Percentiles rank a stretch among this genome's conserved stretches.
These are phyloP conservation scores for Myotis myotis DNA, from an alignment of 2,797 vertebrate genomes.

Conservation along the genomic window DNA sequence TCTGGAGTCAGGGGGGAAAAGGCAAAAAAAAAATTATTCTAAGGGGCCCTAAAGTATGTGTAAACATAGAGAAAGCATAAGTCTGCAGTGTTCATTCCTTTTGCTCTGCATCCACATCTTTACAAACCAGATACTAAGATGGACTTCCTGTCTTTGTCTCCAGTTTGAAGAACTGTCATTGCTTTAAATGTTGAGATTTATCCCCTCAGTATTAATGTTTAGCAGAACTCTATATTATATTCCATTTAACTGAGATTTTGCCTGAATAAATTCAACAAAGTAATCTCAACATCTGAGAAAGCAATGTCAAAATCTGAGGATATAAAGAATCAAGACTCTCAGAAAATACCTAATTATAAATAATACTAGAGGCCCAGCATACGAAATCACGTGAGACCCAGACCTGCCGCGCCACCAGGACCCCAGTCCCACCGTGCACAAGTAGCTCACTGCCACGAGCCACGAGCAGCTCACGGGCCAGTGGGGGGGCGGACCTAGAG, in stretches of 20 bases:
- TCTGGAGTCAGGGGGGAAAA: neutral
- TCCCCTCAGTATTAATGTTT: neutral
- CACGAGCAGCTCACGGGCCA: too few relatives aligned
- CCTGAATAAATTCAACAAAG: conserved; percentile 49
- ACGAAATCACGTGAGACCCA: too few relatives aligned
- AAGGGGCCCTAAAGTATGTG: neutral
- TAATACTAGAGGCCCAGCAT: too few relatives aligned
- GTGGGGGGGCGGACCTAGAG: too few relatives aligned
- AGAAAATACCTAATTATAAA: conserved; percentile 3
- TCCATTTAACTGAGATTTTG: neutral
- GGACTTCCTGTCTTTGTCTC: neutral
- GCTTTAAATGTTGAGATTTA: neutral
- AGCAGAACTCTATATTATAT: neutral
- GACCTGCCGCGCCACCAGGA: too few relatives aligned
- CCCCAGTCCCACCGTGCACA: too few relatives aligned
- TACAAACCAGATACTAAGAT: neutral
- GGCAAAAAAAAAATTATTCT: neutral
- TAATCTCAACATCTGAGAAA: conserved; percentile 11
- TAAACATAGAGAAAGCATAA: neutral
- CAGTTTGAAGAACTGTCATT: neutral
- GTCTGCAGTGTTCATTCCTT: neutral
- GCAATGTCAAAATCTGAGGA: conserved; percentile 12
- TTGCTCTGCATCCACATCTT: neutral
- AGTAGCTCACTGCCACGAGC: too few relatives aligned
- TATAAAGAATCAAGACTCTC: neutral